Base-by-base conservation (phyloP, 1,140 invertebrate genomes). In the Drosophila nebulosa region DNA sequence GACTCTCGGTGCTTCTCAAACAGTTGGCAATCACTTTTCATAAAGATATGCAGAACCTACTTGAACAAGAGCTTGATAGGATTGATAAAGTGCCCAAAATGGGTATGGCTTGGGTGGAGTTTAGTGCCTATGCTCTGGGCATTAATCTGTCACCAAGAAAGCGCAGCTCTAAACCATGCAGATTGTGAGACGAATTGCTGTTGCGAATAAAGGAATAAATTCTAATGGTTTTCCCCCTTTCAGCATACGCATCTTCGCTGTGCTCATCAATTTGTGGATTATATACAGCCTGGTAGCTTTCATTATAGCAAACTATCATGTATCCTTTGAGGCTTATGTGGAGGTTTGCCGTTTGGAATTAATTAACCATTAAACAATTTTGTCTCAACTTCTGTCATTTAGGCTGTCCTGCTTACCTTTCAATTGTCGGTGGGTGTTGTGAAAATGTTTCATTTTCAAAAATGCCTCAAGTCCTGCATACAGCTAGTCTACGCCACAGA, bases 281-380 rank as follows among this genome's bases (percentile, higher is more conserved):
- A 86, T 81, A 14, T 88, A 78, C 7, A 80, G 81, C 7, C 64
- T 86, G 0, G 58, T 86, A 4, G 58, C 56, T 4, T 86, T 86
- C 12, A 78, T 86, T 0, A 63, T 72, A 42, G 78, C 22, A 10
- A 74, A 86, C 21, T 86, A 75, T 36, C 67, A 32, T 10, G 63
- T 86, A 0, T 81, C 83, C 10, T 86, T 86, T 60, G 81, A 86
- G 51, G 61, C 78, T n/a, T 81, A 86, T 27, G 83, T 86, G 5
- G 81, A 86, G 78, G 81, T 86, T 24, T 14, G 72, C 10, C 10
- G 9, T 7, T n/a, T 1, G 1, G 1, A 4, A 21, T n/a, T n/a
- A n/a, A n/a, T n/a, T n/a, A n/a, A n/a, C n/a, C n/a, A n/a, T n/a
- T n/a, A n/a, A n/a, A n/a, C n/a, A n/a, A n/a, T n/a, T 22, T 46